Base-by-base conservation (phyloP, 2,888 invertebrate genomes). In the Camptogramma bilineatum region DNA sequence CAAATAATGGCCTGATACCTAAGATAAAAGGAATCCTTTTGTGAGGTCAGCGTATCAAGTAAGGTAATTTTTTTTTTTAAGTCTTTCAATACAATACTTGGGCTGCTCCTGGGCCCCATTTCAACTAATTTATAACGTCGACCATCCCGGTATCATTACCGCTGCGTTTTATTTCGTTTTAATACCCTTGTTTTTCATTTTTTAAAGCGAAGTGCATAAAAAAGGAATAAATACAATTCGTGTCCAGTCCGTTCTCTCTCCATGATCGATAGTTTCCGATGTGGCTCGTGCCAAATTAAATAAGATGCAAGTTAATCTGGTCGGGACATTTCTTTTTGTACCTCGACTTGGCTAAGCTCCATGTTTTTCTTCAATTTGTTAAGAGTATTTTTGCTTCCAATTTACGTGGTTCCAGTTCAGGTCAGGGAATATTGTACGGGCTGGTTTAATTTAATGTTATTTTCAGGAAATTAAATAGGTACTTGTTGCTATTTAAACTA, bases 241-340 rank as follows among this genome's bases (percentile, higher is more conserved):
- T 52, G 46, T 39, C 34, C 10, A 16, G 62, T 66, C 62, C 21
- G 50, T 58, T 58, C 5, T 28, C 19, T 2, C 13, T 46, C 21
- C 24, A 18, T 50, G 62, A 54, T 52, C 84, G 86, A 87, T 90
- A 90, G 91, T 88, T 91, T 88, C 89, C 90, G 89, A 87, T 83
- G 82, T 74, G 81, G 81, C 78, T 69, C 78, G 77, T 74, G 77
- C 81, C 80, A 81, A 82, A 85, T 86, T 90, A 87, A 90, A 91
- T 89, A 90, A 89, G 87, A 88, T 79, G 82, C 75, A 77, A 77
- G 83, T 81, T 82, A 78, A 79, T 80, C 76, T 75, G 73, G 73
- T 71, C 70, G 66, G 71, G 63, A 68, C 72, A 73, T 71, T 71
- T 71, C 59, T 68, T 69, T 73, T 73, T 73, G 70, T 73, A 70